These are phyloP conservation scores for Syngnathus acus DNA, from an alignment of 2,797 vertebrate species.

Conservation along the genomic window DNA sequence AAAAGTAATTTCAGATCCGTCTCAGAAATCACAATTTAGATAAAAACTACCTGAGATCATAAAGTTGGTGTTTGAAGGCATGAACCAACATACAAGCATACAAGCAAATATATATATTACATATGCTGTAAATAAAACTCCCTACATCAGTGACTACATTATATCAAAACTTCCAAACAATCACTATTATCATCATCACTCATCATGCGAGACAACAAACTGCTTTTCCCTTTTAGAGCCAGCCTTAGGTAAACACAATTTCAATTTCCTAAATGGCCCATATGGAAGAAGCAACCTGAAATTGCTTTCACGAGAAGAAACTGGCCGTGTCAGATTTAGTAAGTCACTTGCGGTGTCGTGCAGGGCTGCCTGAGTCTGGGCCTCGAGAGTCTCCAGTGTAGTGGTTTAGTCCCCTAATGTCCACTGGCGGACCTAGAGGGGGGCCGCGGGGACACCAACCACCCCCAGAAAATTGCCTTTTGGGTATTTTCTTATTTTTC, in stretches of 20 bases:
- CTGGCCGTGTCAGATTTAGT: background rate
- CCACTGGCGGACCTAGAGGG: no score
- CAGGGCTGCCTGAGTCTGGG: no score
- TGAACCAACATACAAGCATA: background rate
- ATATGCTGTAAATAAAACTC: background rate
- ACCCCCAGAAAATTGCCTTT: no score
- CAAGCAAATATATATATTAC: background rate
- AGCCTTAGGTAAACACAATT: background rate
- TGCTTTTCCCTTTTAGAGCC: background rate
- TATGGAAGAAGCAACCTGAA: constrained; percentile 1
- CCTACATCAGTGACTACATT: background rate
- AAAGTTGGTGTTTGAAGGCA: no score
- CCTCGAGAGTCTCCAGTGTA: background rate
- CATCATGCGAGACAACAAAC: background rate
- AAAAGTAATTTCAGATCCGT: no score
- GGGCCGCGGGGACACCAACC: no score
- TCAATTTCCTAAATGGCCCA: background rate
- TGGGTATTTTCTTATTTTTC: no score
- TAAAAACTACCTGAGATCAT: no score
- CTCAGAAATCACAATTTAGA: no score
- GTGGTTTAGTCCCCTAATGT: background rate
- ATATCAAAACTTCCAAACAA: constrained; percentile 1
- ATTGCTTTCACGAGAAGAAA: background rate
- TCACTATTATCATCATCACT: background rate
- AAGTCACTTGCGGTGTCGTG: background rate